Evolutionary conservation across 2,888 invertebrate genomes (phyloP).

Genomic region (Tigriopus californicus): DNA sequence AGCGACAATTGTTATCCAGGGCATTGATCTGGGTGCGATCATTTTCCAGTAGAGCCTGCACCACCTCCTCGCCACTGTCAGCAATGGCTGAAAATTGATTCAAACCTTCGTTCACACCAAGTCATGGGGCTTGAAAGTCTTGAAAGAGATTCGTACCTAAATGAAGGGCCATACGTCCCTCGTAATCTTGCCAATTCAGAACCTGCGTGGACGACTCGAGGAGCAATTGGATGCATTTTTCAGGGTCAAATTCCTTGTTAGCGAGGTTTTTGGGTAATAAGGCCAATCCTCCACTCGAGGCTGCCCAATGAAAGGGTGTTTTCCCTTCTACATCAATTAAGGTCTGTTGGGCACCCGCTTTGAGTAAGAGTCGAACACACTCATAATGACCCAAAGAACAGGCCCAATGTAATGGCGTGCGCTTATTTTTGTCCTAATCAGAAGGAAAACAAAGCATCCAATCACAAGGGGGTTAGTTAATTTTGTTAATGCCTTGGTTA

Average conservation of each 20-base stretch:
- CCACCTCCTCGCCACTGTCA: not conserved
- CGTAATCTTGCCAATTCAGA: constrained; percentile 28
- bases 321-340: constrained; percentile 16
- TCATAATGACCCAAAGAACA: not conserved
- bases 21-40: not conserved
- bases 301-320: constrained; percentile 14
- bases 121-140: too few species aligned
- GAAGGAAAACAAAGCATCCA: too few species aligned
- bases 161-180: constrained; percentile 35
- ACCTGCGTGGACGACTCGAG: not conserved
- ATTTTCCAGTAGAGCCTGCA: not conserved
- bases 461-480: too few species aligned
- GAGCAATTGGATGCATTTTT: not conserved
- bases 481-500: too few species aligned
- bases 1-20: not conserved
- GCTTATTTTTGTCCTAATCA: not conserved
- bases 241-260: not conserved
- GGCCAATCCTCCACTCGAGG: not conserved
- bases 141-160: not conserved
- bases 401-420: constrained; percentile 16
- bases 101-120: too few species aligned
- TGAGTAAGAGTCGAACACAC: not conserved
- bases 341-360: not conserved
- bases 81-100: not conserved
- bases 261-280: too few species aligned